Base-by-base conservation (phyloP, 2,113 vertebrate species). In the Acanthochromis polyacanthus region DNA sequence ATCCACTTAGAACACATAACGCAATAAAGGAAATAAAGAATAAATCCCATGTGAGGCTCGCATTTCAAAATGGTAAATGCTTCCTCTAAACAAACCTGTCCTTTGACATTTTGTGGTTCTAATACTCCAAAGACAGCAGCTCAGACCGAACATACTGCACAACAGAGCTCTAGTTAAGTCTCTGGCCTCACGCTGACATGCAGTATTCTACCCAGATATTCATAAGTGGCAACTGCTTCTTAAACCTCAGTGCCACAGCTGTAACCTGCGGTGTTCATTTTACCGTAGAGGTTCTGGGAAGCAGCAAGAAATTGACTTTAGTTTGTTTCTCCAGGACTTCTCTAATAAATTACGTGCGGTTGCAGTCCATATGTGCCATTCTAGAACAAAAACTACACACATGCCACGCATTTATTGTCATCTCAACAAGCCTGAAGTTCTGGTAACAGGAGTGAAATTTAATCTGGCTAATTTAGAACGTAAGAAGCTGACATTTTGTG, bases 401-500 rank as follows among this genome's bases (percentile, higher is more conserved):
- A 51, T 28, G 28, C 15, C 14, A 62, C 15, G 0, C 14, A 40
- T 43, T 10, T 46, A 43, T 45, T 71, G n/a, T 10, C 60, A 74
- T 64, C 46, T 59, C 53, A 38, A 63, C 17, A 72, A 52, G 40
- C 4, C 56, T 19, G 43, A 2, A 57, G 55, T 46, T 63, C n/a
- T 40, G 20, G 19, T 43, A 48, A 63, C 46, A 81, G 4, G 77
- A 28, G 23, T 63, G 64, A 48, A 50, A 75, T 87, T 86, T 86
- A 69, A 80, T 84, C 53, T 28, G 25, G 20, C 22, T 65, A 81
- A 75, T n/a, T 57, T 63, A 48, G 28, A 80, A 43, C 25, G 25
- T 43, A 70, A 69, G 52, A 62, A 67, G n/a, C 11, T 78, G 75
- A 75, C 72, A 88, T 87, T 90, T 85, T 32, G 73, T 57, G 23